A percentile compares a stretch with the other conserved stretches of the same genome.
Evolutionary conservation across 2,888 invertebrate species (phyloP).

Genomic region (Petrophora chlorosata): DNA sequence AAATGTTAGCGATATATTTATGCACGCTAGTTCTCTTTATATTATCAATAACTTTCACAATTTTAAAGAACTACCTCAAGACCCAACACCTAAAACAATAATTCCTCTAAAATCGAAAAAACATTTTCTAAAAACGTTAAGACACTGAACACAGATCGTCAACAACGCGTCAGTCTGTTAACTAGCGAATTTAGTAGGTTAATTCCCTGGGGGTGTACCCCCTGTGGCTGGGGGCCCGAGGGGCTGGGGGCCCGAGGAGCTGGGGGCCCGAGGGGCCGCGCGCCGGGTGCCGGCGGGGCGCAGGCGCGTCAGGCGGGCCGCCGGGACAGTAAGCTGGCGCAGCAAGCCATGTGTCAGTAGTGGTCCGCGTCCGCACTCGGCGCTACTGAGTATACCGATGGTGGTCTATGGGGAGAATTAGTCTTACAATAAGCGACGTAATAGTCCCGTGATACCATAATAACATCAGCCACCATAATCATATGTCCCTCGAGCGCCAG

Average conservation of each 20-base stretch:
- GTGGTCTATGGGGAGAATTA: constrained; percentile 70
- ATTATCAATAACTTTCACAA: too few species aligned
- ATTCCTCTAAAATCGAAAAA: too few species aligned
- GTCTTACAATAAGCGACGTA: too few species aligned
- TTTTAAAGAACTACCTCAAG: constrained; percentile 1
- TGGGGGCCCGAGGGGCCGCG: too few species aligned
- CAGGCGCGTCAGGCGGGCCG: constrained; percentile 33
- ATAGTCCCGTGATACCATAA: too few species aligned
- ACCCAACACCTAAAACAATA: too few species aligned
- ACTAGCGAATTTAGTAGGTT: constrained; percentile 28
- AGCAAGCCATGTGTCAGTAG: constrained; percentile 69
- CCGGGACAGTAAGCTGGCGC: constrained; percentile 58
- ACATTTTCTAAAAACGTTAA: constrained; percentile 26
- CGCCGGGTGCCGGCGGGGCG: not conserved
- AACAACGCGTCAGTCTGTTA: constrained; percentile 32
- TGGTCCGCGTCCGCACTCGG: constrained; percentile 69
- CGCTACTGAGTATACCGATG: constrained; percentile 75
- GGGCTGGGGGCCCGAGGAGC: not conserved
- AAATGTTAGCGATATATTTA: too few species aligned
- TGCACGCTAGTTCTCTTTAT: too few species aligned
- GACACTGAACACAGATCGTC: constrained; percentile 32
- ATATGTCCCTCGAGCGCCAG: too few species aligned
- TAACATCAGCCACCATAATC: too few species aligned
- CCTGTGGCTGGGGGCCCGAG: too few species aligned
- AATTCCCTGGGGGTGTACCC: too few species aligned